These are phyloP conservation scores for Hypsibius dujardini DNA, from an alignment of 1,140 invertebrate genomes.

Conservation along the genomic window DNA sequence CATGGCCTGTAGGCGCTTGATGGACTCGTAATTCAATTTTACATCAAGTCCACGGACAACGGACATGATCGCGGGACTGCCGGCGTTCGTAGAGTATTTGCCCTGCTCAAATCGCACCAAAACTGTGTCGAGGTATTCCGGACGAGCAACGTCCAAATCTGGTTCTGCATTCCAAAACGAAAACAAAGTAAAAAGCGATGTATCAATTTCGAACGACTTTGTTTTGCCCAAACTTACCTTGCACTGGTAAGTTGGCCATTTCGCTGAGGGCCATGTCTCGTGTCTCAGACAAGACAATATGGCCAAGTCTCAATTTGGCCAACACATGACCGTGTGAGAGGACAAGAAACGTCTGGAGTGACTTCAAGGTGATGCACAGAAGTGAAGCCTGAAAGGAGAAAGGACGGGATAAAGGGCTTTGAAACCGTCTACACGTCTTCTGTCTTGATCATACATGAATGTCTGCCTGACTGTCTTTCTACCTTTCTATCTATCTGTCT, in stretches of 20 bases:
- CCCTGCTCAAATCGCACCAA: not conserved
- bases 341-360: not conserved
- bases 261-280: not conserved
- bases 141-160: slow-evolving; percentile 3
- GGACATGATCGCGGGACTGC: not conserved
- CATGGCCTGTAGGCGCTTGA: slow-evolving; percentile 4
- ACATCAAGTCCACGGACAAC: not conserved
- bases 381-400: not conserved
- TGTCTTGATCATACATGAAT: too few species aligned
- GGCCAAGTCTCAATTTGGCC: not conserved
- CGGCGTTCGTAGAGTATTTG: not conserved
- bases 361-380: not conserved
- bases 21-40: not conserved
- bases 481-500: too few species aligned
- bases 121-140: slow-evolving; percentile 3
- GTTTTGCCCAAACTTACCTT: not conserved
- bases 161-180: not conserved
- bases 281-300: not conserved
- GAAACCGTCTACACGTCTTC: too few species aligned
- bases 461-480: too few species aligned
- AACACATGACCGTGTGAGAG: slow-evolving; percentile 8
- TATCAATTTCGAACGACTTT: not conserved
- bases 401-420: too few species aligned
- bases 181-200: too few species aligned
- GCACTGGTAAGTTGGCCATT: not conserved